Evolutionary conservation across 2,797 vertebrate genomes (phyloP).

Genomic region (Pseudopleuronectes americanus): DNA sequence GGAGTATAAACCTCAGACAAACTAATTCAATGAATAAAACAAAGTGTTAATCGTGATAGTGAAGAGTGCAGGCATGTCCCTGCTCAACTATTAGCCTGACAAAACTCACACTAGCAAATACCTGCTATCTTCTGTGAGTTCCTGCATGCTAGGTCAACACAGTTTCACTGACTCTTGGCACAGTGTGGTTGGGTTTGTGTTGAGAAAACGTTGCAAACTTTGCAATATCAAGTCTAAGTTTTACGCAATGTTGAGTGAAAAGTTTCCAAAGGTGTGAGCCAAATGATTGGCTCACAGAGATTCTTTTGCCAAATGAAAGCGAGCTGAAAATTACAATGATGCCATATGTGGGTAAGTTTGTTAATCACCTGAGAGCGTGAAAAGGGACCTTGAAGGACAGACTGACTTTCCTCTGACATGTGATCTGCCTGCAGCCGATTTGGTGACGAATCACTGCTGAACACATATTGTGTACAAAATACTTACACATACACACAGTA

Average conservation of each 20-base stretch:
- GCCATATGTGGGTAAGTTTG: not conserved
- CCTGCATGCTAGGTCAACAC: conserved; percentile 36
- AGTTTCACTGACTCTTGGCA: not conserved
- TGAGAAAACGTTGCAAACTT: conserved; percentile 39
- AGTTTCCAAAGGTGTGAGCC: not conserved
- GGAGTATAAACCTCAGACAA: not conserved
- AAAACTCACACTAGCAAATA: conserved; percentile 66
- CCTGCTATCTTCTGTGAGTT: conserved; percentile 49
- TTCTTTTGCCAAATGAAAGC: not conserved
- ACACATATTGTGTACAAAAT: not conserved
- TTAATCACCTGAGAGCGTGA: not conserved
- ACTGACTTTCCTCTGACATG: conserved; percentile 24
- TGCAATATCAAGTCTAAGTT: not conserved
- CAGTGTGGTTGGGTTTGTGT: conserved; percentile 1
- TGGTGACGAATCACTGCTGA: not conserved
- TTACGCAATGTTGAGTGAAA: conserved; percentile 3
- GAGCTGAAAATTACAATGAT: not conserved
- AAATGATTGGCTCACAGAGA: too few relatives aligned
- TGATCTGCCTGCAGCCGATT: conserved; percentile 16
- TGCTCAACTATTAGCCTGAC: conserved; percentile 7
- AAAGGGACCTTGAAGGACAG: conserved; percentile 18
- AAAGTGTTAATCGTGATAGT: conserved; percentile 54
- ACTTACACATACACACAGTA: too few relatives aligned
- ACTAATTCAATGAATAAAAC: conserved; percentile 25
- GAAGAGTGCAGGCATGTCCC: conserved; percentile 9